Conservation (phyloP, 2,797 vertebrate species). For the Cossypha niveicapilla region DNA sequence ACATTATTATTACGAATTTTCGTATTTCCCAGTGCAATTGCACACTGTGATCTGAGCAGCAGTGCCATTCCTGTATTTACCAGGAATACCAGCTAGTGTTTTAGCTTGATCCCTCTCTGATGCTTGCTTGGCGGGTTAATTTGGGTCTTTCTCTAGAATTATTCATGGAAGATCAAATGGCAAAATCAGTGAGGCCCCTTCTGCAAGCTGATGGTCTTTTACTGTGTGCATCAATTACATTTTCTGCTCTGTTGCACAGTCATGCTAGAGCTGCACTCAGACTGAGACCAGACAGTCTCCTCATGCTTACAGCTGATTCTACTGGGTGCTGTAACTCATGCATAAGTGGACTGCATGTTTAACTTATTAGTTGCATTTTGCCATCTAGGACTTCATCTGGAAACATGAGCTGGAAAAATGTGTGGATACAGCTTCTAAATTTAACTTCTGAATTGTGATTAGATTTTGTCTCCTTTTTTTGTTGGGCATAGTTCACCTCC, state of each 20-base stretch:
- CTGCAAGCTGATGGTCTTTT: background rate
- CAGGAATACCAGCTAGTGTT: background rate
- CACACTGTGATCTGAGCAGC: background rate
- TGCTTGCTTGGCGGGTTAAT: background rate
- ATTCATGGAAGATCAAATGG: background rate
- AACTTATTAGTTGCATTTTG: background rate
- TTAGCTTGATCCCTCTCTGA: background rate
- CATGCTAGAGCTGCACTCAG: background rate
- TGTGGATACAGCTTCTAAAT: background rate
- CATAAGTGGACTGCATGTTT: background rate
- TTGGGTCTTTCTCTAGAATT: background rate
- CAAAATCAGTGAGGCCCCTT: background rate
- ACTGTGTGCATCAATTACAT: background rate
- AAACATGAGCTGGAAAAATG: background rate
- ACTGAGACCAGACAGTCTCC: accelerated
- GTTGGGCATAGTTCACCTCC: accelerated
- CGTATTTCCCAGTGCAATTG: background rate
- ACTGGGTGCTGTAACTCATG: background rate
- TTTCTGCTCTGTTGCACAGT: background rate
- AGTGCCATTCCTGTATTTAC: background rate
- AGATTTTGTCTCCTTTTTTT: background rate
- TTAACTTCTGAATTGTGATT: background rate
- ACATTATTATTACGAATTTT: background rate
- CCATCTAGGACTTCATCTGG: background rate
- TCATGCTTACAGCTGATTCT: background rate